Evolutionary conservation across 1,140 invertebrate species (phyloP).

Genomic region (Galendromus occidentalis): DNA sequence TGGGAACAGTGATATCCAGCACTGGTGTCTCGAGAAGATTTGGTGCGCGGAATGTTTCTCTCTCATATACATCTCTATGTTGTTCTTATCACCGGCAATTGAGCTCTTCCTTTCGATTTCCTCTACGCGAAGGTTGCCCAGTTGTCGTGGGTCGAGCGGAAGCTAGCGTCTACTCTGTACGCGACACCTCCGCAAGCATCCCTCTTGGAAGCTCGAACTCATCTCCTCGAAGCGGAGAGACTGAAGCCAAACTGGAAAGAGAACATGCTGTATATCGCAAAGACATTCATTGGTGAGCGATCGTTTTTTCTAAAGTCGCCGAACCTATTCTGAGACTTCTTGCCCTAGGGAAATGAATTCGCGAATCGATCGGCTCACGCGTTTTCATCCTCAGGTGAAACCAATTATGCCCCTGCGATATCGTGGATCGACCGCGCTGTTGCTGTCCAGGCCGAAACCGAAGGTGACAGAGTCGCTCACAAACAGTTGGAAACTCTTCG

Average conservation of each 20-base stretch:
- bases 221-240: conserved; percentile 42
- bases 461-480: conserved; percentile 24
- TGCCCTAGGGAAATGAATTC: too few species aligned
- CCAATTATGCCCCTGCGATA: conserved; percentile 34
- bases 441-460: conserved; percentile 25
- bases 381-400: conserved; percentile 31
- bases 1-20: too few species aligned
- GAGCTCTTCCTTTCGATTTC: background rate
- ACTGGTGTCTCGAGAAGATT: background rate
- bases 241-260: conserved; percentile 42
- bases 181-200: conserved; percentile 41
- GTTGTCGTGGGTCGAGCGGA: conserved; percentile 46
- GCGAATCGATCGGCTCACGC: too few species aligned
- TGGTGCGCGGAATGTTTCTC: background rate
- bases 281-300: conserved; percentile 27
- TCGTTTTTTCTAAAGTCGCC: too few species aligned
- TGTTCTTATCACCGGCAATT: background rate
- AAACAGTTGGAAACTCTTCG: conserved; percentile 19
- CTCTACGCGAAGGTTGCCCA: conserved; percentile 33
- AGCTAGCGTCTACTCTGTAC: conserved; percentile 46
- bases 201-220: conserved; percentile 41
- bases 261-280: conserved; percentile 46
- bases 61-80: background rate
- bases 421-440: conserved; percentile 36
- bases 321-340: too few species aligned